Evolutionary conservation across 2,113 vertebrate species (phyloP).

Genomic region (Sardina pilchardus): DNA sequence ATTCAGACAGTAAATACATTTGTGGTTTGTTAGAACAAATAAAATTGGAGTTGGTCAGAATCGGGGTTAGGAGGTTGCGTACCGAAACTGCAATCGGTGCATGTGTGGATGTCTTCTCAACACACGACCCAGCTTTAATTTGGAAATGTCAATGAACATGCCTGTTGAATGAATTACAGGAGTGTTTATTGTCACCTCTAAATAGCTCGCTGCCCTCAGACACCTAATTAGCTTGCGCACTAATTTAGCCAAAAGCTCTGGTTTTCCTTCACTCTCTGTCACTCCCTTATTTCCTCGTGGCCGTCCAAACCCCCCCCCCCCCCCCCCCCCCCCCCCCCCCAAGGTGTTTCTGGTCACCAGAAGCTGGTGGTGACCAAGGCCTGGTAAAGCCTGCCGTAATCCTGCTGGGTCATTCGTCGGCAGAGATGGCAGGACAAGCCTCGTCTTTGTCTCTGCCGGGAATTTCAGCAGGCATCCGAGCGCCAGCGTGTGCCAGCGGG

Average conservation of each 20-base stretch:
- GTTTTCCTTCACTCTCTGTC: neutral
- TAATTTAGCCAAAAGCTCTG: neutral
- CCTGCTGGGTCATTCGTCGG: neutral
- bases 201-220: neutral
- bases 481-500: constrained; percentile 30
- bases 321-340: no score
- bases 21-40: no score
- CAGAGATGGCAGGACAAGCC: constrained; percentile 27
- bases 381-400: neutral
- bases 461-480: constrained; percentile 40
- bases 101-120: no score
- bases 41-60: no score
- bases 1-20: neutral
- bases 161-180: no score
- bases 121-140: no score
- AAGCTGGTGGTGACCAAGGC: neutral
- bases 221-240: neutral
- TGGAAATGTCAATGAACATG: no score
- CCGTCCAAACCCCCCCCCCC: neutral
- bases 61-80: no score
- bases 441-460: constrained; percentile 27
- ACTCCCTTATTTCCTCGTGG: neutral
- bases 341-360: neutral
- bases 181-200: neutral
- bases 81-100: no score